phyloP scores from a whole-genome alignment of 1,140 invertebrate species.

The Calephelis nemesis region DNA sequence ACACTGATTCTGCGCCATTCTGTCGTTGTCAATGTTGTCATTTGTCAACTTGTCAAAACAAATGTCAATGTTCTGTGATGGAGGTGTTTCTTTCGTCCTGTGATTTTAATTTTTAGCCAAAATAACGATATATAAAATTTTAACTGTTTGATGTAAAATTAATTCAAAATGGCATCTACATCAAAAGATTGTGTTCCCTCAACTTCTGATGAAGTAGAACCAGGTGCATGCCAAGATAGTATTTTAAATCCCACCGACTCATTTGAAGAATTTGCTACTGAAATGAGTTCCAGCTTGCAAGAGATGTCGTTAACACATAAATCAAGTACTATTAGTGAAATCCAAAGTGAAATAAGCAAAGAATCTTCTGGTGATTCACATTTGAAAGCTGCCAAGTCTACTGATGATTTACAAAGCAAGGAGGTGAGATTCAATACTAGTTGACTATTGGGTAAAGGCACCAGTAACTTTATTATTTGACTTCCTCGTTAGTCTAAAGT shows the following conservation, averaged over 20 bases:
- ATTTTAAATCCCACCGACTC: slow-evolving; percentile 85
- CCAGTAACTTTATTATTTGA: too few species aligned
- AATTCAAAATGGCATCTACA: slow-evolving; percentile 55
- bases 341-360: slow-evolving; percentile 78
- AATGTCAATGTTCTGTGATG: slow-evolving; percentile 4
- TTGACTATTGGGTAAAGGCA: neutral
- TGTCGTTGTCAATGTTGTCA: too few species aligned
- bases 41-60: neutral
- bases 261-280: slow-evolving; percentile 85
- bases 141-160: neutral
- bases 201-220: slow-evolving; percentile 48
- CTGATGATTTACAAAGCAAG: slow-evolving; percentile 63
- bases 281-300: slow-evolving; percentile 82
- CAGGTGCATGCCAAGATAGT: slow-evolving; percentile 78
- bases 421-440: slow-evolving; percentile 46
- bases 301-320: slow-evolving; percentile 69
- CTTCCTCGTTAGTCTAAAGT: too few species aligned
- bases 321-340: slow-evolving; percentile 79
- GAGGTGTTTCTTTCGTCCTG: slow-evolving; percentile 5
- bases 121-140: neutral
- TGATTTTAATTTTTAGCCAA: slow-evolving; percentile 4
- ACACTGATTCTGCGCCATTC: too few species aligned
- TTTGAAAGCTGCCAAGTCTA: slow-evolving; percentile 56
- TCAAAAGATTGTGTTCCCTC: slow-evolving; percentile 50
- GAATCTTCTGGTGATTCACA: slow-evolving; percentile 41